phyloP scores from a whole-genome alignment of 2,888 invertebrate genomes.

The Lobophora halterata region DNA sequence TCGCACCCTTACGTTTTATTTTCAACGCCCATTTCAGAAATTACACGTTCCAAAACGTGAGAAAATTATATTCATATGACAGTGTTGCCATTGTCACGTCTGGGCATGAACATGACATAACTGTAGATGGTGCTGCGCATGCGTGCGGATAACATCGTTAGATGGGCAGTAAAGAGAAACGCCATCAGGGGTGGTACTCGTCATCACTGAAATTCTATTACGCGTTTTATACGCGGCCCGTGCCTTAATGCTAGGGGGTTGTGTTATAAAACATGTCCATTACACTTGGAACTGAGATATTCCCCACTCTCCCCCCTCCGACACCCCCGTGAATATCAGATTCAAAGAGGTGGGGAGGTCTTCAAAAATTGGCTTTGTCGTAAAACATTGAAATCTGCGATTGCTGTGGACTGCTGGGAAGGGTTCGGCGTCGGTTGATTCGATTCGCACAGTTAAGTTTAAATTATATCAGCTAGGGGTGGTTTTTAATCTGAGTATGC shows the following conservation, averaged over 20 bases:
- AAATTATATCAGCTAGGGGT: conserved; percentile 72
- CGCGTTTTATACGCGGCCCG: conserved; percentile 73
- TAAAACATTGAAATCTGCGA: conserved; percentile 68
- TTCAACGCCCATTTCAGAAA: conserved; percentile 33
- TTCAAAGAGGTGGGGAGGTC: conserved; percentile 38
- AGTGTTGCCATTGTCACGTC: conserved; percentile 47
- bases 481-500: conserved; percentile 48
- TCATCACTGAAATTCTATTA: conserved; percentile 77
- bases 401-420: conserved; percentile 35
- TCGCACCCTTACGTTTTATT: conserved; percentile 30
- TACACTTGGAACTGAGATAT: conserved; percentile 58
- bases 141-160: conserved; percentile 72
- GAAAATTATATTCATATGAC: conserved; percentile 42
- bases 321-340: conserved; percentile 36
- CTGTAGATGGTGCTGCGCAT: conserved; percentile 54
- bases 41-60: conserved; percentile 38
- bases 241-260: conserved; percentile 65
- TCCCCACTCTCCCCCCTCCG: conserved; percentile 44
- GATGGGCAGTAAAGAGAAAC: conserved; percentile 59
- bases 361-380: conserved; percentile 47
- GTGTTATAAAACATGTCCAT: conserved; percentile 67
- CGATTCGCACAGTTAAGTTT: conserved; percentile 76
- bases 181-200: conserved; percentile 53
- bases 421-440: conserved; percentile 54
- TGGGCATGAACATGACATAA: conserved; percentile 41